These are phyloP conservation scores for Diabrotica virgifera DNA, from an alignment of 1,140 invertebrate species.

Conservation along the genomic window DNA sequence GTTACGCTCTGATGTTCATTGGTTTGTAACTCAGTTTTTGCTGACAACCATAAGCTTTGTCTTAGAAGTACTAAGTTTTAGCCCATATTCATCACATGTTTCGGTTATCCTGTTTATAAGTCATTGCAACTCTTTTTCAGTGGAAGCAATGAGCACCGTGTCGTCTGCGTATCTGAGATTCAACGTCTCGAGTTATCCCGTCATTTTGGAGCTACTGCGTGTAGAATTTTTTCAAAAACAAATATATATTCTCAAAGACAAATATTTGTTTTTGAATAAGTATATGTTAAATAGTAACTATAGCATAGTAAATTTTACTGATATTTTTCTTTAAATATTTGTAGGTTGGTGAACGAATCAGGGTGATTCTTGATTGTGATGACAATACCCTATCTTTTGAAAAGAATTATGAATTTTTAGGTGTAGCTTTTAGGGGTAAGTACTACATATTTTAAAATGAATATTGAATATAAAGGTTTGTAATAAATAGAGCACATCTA, in stretches of 20 bases:
- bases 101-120: too few species aligned
- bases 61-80: too few species aligned
- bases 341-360: slow-evolving; percentile 93
- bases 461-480: not conserved
- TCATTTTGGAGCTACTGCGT: too few species aligned
- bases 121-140: too few species aligned
- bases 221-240: too few species aligned
- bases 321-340: slow-evolving; percentile 29
- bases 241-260: not conserved
- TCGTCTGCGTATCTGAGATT: too few species aligned
- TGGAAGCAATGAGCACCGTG: too few species aligned
- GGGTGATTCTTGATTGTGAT: slow-evolving; percentile 97
- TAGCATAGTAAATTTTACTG: slow-evolving; percentile 11
- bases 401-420: slow-evolving; percentile 97
- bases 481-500: not conserved
- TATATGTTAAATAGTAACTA: slow-evolving; percentile 13
- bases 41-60: too few species aligned
- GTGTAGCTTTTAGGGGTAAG: slow-evolving; percentile 92
- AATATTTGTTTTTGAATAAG: not conserved
- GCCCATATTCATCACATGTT: too few species aligned
- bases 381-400: slow-evolving; percentile 97
- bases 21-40: too few species aligned
- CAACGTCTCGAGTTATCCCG: too few species aligned
- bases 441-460: slow-evolving; percentile 6
- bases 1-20: too few species aligned